Evolutionary conservation across 2,888 invertebrate genomes (phyloP), one percentile per base, ranked within the genome.

Genomic region (Dermolepida albohirtum): DNA sequence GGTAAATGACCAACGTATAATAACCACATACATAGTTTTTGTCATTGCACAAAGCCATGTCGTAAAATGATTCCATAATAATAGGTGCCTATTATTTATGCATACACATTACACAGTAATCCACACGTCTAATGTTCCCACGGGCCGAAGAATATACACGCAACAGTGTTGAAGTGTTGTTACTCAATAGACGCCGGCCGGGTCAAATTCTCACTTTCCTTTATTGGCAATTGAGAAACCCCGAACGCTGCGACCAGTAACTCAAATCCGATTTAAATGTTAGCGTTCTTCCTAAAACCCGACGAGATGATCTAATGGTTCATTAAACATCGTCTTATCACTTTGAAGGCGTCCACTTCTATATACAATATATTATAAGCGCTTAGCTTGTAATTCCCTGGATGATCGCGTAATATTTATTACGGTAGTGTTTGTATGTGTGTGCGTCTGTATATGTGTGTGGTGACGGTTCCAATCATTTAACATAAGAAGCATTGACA

Each of bases 121-220:
- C 43, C 6, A 27, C 44, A 57, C 57, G 27, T 44, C 41, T 57
- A 44, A n/a, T 22, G 44, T 57, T 57, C 57, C 57, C 57, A 57
- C 57, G 57, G 57, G 57, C 27, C 27, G 27, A 12, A 14, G 29
- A 12, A 44, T 34, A 43, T 7, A 29, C 57, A 44, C 44, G 57
- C 57, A 57, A 57, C 43, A 22, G n/a, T 43, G 57, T 27, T 17
- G 43, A 43, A 22, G 17, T 17, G 27, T 17, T 27, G 50, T 57
- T 57, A 27, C 57, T 27, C 14, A 57, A 57, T 29, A 27, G 22
- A 57, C 14, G 57, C 34, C 39, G 34, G 54, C 14, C 54, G 17
- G 54, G 54, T 54, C 57, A 14, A 43, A 57, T 43, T 57, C 57
- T 43, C 57, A 44, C 57, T 57, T 57, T 57, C 57, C 57, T 57